Base-by-base conservation (phyloP, 2,113 vertebrate species). In the Coreoperca whiteheadi region DNA sequence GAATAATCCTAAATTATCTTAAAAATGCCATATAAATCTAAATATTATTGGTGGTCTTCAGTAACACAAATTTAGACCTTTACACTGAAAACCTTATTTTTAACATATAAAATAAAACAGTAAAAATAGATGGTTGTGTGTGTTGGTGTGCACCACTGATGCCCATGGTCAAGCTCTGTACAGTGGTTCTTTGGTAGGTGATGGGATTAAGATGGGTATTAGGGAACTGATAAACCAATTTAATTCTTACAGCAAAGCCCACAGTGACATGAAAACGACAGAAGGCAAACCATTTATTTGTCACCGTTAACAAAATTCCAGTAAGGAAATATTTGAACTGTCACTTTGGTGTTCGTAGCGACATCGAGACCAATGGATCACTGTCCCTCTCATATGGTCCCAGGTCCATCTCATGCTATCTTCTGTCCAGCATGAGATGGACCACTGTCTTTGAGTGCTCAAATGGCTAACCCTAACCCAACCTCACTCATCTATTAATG, bases 161-260 rank as follows among this genome's bases (percentile, higher is more conserved):
- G 11, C 10, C 16, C 6, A 53, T n/a, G 8, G 21, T 28, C 21
- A 60, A 39, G 46, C 34, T 30, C 20, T 32, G 50, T 16, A 37
- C 25, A 43, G 41, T 30, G 53, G 37, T n/a, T 20, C 63, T 56
- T n/a, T 20, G 41, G 54, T 57, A 37, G 73, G 30, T 54, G 81
- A 68, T 68, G 37, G 81, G 67, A 80, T 77, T 83, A 50, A 67
- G 50, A 79, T 37, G 75, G 25, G 63, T 65, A 74, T 81, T 78
- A 78, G 46, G 23, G 9, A 79, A 86, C n/a, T 74, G 43, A 61
- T 74, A 61, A 79, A 61, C 43, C 53, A 39, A 32, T 70, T 81
- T 57, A 64, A 32, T 34, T 71, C 34, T 60, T 65, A 46, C 50
- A 21, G 37, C 41, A 77, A 43, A 81, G 23, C 37, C 18, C 50